phyloP scores from a whole-genome alignment of 1,140 invertebrate genomes.

The Zaprionus inermis region DNA sequence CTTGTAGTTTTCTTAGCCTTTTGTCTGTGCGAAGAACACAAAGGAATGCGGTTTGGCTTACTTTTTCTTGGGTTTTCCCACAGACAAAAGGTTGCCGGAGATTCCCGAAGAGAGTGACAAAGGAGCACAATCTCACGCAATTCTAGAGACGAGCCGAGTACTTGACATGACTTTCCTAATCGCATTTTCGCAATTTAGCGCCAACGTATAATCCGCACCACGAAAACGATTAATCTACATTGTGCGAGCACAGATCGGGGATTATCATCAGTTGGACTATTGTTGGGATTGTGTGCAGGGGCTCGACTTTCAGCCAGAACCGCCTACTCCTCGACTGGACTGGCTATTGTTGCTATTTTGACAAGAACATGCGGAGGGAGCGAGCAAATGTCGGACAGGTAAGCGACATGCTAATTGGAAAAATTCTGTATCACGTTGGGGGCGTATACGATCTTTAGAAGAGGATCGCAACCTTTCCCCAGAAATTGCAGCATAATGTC shows the following conservation, averaged over 20 bases:
- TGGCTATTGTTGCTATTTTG: slow-evolving; percentile 77
- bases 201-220: slow-evolving; percentile 76
- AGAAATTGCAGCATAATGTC: slow-evolving; percentile 66
- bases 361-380: slow-evolving; percentile 41
- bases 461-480: slow-evolving; percentile 45
- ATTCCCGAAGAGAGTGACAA: slow-evolving; percentile 28
- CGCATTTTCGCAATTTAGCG: slow-evolving; percentile 81
- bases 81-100: slow-evolving; percentile 33
- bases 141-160: slow-evolving; percentile 19
- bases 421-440: slow-evolving; percentile 40
- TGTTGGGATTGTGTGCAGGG: slow-evolving; percentile 37
- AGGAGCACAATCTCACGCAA: slow-evolving; percentile 50
- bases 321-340: slow-evolving; percentile 41
- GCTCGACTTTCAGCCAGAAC: slow-evolving; percentile 63
- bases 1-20: neutral
- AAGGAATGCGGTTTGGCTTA: slow-evolving; percentile 15
- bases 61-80: slow-evolving; percentile 49
- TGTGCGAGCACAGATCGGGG: slow-evolving; percentile 31
- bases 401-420: slow-evolving; percentile 73
- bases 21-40: slow-evolving; percentile 40
- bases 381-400: slow-evolving; percentile 49
- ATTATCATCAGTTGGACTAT: slow-evolving; percentile 75
- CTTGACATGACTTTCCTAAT: slow-evolving; percentile 52
- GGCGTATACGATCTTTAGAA: slow-evolving; percentile 70
- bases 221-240: slow-evolving; percentile 77